Base-by-base conservation (phyloP, 2,888 invertebrate genomes). In the Nomada ferruginata region DNA sequence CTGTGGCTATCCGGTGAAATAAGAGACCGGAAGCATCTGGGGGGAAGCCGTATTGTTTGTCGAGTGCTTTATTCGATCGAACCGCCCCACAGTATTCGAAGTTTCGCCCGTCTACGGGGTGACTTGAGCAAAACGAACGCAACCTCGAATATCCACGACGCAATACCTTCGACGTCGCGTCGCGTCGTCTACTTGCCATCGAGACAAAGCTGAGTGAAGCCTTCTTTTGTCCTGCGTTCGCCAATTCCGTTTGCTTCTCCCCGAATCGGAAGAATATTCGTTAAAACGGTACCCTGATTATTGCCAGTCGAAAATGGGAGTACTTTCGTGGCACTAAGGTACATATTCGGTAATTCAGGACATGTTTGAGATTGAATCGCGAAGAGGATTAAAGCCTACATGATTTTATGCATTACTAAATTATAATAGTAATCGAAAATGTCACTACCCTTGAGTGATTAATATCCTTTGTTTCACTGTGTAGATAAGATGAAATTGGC, bases 11-110 rank as follows among this genome's bases (percentile, higher is more conserved):
- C 91, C 90, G 89, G 89, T 92, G 93, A 92, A 93, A 93, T 93
- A 92, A 92, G 93, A 93, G 92, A 93, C 93, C 93, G 93, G 93
- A 93, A 92, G 92, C 93, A 93, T 93, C 91, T 93, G 93, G 91
- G 87, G 87, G 89, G 91, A 91, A 92, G 92, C 91, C 90, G 91
- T 91, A 93, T 92, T 92, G 92, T 92, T 93, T 92, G 92, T 89
- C 88, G 90, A 86, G 89, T 85, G 87, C 89, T 91, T 91, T 90
- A 90, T 91, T 89, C 89, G 81, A 73, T 57, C 69, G 78, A 75
- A 81, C 77, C 71, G 75, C 63, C 61, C 70, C 50, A 42, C 71
- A 36, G 55, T 68, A 59, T 75, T 70, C 74, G 53, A 72, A 79
- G 85, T 79, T 74, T 84, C 76, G 44, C 76, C 68, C 72, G 73